phyloP scores from a whole-genome alignment of 2,888 invertebrate species.

The Osmoderma eremita region DNA sequence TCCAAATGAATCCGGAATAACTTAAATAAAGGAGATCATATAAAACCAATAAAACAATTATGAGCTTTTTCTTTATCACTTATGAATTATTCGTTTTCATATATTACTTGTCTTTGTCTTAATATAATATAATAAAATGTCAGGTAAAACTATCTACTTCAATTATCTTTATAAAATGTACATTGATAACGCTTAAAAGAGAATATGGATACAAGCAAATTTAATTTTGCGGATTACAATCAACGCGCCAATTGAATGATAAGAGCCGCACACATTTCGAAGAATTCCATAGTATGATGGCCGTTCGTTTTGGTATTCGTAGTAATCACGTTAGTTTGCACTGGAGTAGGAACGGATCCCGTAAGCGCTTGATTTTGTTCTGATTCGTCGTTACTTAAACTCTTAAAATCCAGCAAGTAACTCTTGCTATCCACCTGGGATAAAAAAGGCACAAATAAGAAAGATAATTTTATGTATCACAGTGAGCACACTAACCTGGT shows the following conservation, averaged over 20 bases:
- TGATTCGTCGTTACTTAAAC: constrained; percentile 79
- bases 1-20: no score
- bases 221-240: constrained; percentile 45
- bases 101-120: constrained; percentile 8
- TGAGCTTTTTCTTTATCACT: constrained; percentile 4
- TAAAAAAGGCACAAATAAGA: constrained; percentile 25
- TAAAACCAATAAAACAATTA: no score
- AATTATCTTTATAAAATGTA: constrained; percentile 25
- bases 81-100: neutral
- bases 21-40: no score
- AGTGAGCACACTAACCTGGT: constrained; percentile 71
- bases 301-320: constrained; percentile 62
- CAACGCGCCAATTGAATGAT: constrained; percentile 97
- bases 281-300: constrained; percentile 99
- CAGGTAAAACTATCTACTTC: constrained; percentile 4
- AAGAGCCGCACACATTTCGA: constrained; percentile 99
- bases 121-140: constrained; percentile 22
- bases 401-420: constrained; percentile 97
- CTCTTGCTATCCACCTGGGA: constrained; percentile 92
- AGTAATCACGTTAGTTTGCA: constrained; percentile 51
- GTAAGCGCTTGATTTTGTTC: constrained; percentile 57
- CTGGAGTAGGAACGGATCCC: constrained; percentile 59
- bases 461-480: constrained; percentile 7
- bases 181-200: neutral
- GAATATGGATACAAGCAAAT: constrained; percentile 1